Evolutionary conservation across 2,113 vertebrate species (phyloP).

Genomic region (Strix aluco): DNA sequence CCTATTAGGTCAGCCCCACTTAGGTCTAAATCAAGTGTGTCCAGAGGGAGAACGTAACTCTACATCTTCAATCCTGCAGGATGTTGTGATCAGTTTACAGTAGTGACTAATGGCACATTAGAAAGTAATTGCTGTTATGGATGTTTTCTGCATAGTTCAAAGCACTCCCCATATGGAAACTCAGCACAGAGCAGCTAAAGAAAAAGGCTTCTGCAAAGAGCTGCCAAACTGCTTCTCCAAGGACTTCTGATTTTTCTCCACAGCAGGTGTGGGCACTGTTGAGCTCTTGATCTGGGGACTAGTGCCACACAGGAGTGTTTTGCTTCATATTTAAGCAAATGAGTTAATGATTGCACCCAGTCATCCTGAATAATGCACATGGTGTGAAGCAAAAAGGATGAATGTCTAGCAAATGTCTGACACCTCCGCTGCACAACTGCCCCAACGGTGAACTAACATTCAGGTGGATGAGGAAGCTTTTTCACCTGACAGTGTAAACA

Average conservation of each 20-base stretch:
- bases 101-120: rapidly evolving
- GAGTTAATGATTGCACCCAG: background rate
- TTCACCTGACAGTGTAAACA: rapidly evolving
- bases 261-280: background rate
- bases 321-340: background rate
- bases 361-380: background rate
- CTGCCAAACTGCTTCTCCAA: background rate
- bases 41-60: background rate
- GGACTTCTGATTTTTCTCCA: background rate
- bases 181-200: background rate
- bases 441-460: background rate
- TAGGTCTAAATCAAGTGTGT: background rate
- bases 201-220: background rate
- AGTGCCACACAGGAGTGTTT: background rate
- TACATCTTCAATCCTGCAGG: background rate
- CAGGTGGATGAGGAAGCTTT: no score
- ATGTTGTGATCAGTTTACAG: background rate
- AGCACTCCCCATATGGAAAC: background rate
- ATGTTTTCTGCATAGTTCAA: background rate
- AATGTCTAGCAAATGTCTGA: no score
- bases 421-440: no score
- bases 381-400: background rate
- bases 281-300: background rate
- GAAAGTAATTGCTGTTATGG: background rate
- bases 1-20: background rate